Percentiles rank a stretch among this genome's conserved stretches.
phyloP scores from a whole-genome alignment of 2,797 vertebrate species.

The Trachurus trachurus region DNA sequence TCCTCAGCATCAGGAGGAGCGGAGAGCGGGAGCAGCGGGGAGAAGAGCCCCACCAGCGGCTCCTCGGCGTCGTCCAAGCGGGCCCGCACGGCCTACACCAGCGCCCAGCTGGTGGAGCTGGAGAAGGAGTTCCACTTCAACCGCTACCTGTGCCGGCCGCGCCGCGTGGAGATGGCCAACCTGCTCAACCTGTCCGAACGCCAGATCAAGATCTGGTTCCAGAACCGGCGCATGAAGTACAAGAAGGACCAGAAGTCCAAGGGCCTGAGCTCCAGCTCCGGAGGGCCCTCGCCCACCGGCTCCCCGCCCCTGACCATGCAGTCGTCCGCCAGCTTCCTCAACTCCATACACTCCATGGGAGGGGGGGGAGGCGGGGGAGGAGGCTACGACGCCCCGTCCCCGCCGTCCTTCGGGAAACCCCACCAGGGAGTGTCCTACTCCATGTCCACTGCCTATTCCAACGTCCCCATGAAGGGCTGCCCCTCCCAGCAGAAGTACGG shows the following conservation, averaged over 20 bases:
- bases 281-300: slow-evolving; percentile 93
- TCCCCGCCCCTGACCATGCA: slow-evolving; percentile 96
- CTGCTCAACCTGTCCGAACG: slow-evolving; percentile 96
- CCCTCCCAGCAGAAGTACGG: slow-evolving; percentile 94
- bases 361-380: slow-evolving; percentile 85
- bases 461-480: slow-evolving; percentile 92
- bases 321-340: slow-evolving; percentile 94
- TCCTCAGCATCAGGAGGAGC: slow-evolving; percentile 79
- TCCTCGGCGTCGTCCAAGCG: slow-evolving; percentile 94
- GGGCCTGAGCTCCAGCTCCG: slow-evolving; percentile 95
- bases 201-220: slow-evolving; percentile 99
- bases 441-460: slow-evolving; percentile 93
- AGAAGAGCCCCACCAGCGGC: slow-evolving; percentile 94
- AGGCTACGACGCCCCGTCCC: slow-evolving; percentile 94
- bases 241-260: slow-evolving; percentile 99
- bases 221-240: slow-evolving; percentile 98
- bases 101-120: slow-evolving; percentile 95
- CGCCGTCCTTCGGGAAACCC: slow-evolving; percentile 93
- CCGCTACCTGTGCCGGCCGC: slow-evolving; percentile 95
- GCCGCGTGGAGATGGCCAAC: slow-evolving; percentile 98
- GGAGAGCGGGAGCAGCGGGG: slow-evolving; percentile 91
- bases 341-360: slow-evolving; percentile 93
- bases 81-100: slow-evolving; percentile 97
- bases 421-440: slow-evolving; percentile 95
- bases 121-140: slow-evolving; percentile 96